These are phyloP conservation scores for Rousettus madagascariensis DNA, from an alignment of 2,797 vertebrate genomes.

Conservation along the genomic window DNA sequence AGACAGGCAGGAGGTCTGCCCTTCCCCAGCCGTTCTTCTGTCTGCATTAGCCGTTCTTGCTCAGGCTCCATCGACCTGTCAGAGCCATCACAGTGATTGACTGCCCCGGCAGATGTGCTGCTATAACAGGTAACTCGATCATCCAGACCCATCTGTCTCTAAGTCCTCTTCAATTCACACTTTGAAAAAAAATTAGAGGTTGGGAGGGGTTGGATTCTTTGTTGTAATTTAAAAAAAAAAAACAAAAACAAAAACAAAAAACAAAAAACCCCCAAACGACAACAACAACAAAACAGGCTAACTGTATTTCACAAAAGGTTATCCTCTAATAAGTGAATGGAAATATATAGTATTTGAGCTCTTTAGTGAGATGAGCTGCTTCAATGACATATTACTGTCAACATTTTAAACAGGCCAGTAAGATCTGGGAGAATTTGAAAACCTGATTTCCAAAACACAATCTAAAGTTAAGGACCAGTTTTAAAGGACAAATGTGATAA, in stretches of 20 bases:
- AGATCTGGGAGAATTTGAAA: conserved; percentile 77
- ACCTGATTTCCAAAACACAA: conserved; percentile 77
- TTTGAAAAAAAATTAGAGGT: conserved; percentile 90
- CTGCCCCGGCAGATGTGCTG: conserved; percentile 94
- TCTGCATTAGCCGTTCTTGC: conserved; percentile 88
- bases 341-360: conserved; percentile 64
- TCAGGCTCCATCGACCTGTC: conserved; percentile 91
- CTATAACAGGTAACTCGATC: conserved; percentile 96
- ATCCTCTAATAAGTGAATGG: conserved; percentile 74
- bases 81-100: conserved; percentile 94
- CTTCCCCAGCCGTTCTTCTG: conserved; percentile 84
- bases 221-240: conserved; percentile 78
- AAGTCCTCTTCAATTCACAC: conserved; percentile 95
- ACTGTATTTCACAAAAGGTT: conserved; percentile 83
- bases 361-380: conserved; percentile 64
- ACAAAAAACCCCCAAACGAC: no score
- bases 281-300: conserved; percentile 39
- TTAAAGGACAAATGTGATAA: conserved; percentile 82
- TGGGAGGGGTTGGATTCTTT: conserved; percentile 86
- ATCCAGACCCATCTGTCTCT: conserved; percentile 95
- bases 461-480: conserved; percentile 83
- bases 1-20: conserved; percentile 84
- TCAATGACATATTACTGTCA: conserved; percentile 60
- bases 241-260: no score
- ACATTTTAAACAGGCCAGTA: conserved; percentile 78